Percentiles rank a stretch among this genome's conserved stretches.
These are phyloP conservation scores for Drosophila gaucha DNA, from an alignment of 2,888 invertebrate species.

Conservation along the genomic window DNA sequence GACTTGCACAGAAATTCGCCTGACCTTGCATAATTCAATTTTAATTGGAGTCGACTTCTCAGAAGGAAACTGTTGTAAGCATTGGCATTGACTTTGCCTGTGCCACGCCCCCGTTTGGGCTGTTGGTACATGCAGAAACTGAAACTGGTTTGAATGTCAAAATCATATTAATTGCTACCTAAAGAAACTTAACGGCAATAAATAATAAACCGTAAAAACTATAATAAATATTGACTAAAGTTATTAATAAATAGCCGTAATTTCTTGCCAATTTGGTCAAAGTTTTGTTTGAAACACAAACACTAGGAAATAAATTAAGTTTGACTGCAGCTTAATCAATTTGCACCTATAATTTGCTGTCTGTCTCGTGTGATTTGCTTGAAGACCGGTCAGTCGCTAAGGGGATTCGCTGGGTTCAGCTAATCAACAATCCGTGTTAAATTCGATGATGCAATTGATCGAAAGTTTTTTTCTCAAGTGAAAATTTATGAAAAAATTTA, in stretches of 20 bases:
- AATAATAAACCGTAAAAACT: slow-evolving; percentile 17
- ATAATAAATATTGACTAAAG: slow-evolving; percentile 35
- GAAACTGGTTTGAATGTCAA: slow-evolving; percentile 41
- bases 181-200: slow-evolving; percentile 27
- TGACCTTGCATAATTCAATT: slow-evolving; percentile 22
- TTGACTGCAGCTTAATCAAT: slow-evolving; percentile 56
- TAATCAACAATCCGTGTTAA: slow-evolving; percentile 51
- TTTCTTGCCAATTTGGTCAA: slow-evolving; percentile 13
- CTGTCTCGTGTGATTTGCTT: slow-evolving; percentile 2
- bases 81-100: slow-evolving; percentile 52
- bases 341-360: slow-evolving; percentile 63
- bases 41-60: slow-evolving; percentile 41
- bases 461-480: not conserved
- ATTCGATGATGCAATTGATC: slow-evolving; percentile 46
- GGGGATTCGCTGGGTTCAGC: slow-evolving; percentile 1
- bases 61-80: slow-evolving; percentile 8
- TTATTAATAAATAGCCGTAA: slow-evolving; percentile 50
- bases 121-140: not conserved
- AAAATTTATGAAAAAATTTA: no score
- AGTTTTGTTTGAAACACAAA: slow-evolving; percentile 3
- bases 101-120: slow-evolving; percentile 4
- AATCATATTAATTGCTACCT: slow-evolving; percentile 35
- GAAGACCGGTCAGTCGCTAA: slow-evolving; percentile 32
- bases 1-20: not conserved
- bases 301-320: slow-evolving; percentile 32